These are phyloP conservation scores for Manis pentadactyla DNA, from an alignment of 2,797 vertebrate species.

Conservation along the genomic window DNA sequence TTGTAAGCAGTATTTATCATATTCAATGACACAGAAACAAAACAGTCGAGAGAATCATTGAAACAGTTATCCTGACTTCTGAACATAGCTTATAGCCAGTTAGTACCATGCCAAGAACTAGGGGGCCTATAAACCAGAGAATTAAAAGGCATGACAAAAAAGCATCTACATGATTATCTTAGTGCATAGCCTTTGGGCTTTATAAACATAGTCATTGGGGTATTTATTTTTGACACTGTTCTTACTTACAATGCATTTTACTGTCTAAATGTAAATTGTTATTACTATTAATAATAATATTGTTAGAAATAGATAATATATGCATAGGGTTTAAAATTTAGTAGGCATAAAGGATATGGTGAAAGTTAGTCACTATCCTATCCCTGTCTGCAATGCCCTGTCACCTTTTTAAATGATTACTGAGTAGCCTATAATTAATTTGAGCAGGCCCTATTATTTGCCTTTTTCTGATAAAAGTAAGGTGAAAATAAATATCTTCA, in stretches of 20 bases:
- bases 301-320: conserved; percentile 6
- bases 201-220: neutral
- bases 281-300: neutral
- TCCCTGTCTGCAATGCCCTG: neutral
- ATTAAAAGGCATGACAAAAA: neutral
- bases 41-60: neutral
- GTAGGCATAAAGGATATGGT: neutral
- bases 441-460: neutral
- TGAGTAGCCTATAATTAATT: conserved; percentile 36
- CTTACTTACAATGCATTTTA: neutral
- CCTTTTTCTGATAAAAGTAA: conserved; percentile 19
- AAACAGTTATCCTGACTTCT: neutral
- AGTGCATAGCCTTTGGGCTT: neutral
- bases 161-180: neutral
- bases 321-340: neutral
- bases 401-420: neutral
- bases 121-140: neutral
- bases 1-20: neutral
- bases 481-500: neutral
- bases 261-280: neutral
- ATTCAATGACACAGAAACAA: neutral
- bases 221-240: neutral
- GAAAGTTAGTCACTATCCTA: neutral
- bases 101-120: neutral
- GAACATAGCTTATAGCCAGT: neutral